Conservation (phyloP, 35 echinoderm and acorn worm species). For the Hemicentrotus pulcherrimus region DNA sequence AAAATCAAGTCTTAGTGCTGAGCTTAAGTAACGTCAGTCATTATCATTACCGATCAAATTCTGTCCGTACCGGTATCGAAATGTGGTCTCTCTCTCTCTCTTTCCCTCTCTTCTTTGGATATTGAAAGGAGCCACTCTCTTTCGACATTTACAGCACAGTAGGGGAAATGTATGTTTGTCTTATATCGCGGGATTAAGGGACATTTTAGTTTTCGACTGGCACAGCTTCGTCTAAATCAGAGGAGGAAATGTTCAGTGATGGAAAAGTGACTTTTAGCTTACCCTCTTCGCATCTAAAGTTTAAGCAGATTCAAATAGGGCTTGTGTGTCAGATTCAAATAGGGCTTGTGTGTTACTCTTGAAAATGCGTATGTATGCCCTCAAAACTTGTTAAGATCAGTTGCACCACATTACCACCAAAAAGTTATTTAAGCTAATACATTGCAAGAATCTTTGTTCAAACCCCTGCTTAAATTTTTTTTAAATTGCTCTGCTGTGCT, state of each 20-base stretch:
- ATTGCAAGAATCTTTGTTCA: too few species aligned
- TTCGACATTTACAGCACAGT: not conserved
- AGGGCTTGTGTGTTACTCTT: too few species aligned
- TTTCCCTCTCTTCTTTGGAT: not conserved
- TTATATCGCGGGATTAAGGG: not conserved
- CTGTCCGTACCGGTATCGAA: not conserved
- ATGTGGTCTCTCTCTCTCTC: not conserved
- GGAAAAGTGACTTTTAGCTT: not conserved
- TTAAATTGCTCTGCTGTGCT: too few species aligned
- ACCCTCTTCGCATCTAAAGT: not conserved
- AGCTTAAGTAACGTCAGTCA: not conserved
- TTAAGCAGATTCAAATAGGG: not conserved
- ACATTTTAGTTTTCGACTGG: conserved; percentile 9
- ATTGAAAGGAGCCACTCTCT: not conserved
- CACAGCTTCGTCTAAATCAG: conserved; percentile 1
- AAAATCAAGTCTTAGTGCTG: conserved; percentile 4
- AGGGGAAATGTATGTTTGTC: not conserved
- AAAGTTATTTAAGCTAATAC: too few species aligned
- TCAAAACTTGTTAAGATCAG: too few species aligned
- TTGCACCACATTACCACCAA: too few species aligned
- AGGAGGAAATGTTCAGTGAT: conserved; percentile 2
- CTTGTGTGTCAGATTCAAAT: too few species aligned
- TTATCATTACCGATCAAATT: conserved; percentile 6
- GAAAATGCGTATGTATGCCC: too few species aligned
- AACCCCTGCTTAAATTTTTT: too few species aligned